Percentiles rank a stretch among this genome's conserved stretches.
phyloP scores from a whole-genome alignment of 1,140 invertebrate species.

The Conus betulinus region DNA sequence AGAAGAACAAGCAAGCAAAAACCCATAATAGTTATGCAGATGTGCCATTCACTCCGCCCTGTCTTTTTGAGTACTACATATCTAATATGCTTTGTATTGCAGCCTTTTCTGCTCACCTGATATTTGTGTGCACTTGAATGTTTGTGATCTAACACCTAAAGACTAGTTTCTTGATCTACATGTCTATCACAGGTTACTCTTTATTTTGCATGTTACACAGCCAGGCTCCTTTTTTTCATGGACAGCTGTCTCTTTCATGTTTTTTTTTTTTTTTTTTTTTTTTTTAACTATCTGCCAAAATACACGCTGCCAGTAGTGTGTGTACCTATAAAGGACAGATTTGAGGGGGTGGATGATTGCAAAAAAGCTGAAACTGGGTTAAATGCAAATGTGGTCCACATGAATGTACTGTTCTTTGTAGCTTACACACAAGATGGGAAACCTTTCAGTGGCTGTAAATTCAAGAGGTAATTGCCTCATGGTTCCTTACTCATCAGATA shows the following conservation, averaged over 20 bases:
- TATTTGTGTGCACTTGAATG: neutral
- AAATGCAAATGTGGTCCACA: no score
- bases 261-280: no score
- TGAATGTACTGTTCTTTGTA: no score
- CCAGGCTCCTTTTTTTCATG: no score
- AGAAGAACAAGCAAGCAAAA: no score
- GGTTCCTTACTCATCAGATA: no score
- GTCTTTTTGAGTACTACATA: slow-evolving; percentile 1
- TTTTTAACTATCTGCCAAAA: neutral
- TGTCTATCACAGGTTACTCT: neutral
- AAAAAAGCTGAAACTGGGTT: no score
- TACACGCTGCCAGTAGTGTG: neutral
- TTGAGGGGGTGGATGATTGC: neutral
- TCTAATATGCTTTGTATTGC: neutral
- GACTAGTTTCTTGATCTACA: neutral
- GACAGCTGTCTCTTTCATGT: no score
- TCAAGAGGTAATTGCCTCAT: no score
- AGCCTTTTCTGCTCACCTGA: slow-evolving; percentile 1
- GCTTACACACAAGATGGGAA: no score
- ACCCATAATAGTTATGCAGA: neutral
- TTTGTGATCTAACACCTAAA: neutral
- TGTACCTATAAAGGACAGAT: neutral
- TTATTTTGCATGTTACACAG: neutral
- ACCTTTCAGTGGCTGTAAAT: no score
- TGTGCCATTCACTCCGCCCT: neutral